Evolutionary conservation across 2,888 invertebrate species (phyloP).

Genomic region (Stramonita haemastoma): DNA sequence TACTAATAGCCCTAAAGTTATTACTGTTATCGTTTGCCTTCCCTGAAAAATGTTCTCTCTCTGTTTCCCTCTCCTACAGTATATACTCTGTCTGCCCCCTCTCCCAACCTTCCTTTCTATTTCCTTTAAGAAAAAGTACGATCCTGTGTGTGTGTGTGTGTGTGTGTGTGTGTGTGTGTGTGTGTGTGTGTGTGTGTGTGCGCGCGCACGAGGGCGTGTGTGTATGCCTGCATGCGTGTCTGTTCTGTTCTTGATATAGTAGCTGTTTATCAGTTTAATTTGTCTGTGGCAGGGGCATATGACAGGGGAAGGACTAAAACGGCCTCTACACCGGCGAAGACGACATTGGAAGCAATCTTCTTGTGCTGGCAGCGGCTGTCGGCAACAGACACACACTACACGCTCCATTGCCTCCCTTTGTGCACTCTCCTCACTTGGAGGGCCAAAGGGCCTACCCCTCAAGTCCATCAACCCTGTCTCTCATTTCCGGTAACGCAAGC

Average conservation of each 20-base stretch:
- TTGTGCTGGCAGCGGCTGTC: neutral
- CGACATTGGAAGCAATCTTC: neutral
- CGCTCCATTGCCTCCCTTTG: conserved; percentile 22
- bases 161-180: neutral
- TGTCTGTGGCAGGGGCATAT: neutral
- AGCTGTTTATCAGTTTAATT: too few relatives aligned
- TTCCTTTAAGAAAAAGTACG: too few relatives aligned
- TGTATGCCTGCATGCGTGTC: neutral
- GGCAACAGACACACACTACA: conserved; percentile 10
- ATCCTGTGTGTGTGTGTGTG: too few relatives aligned
- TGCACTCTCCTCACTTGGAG: neutral
- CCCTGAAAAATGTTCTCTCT: neutral
- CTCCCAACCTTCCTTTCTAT: neutral
- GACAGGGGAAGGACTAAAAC: neutral
- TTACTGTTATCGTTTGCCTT: too few relatives aligned
- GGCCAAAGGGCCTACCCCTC: neutral
- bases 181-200: neutral
- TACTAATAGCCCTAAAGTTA: too few relatives aligned
- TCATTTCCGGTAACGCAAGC: neutral
- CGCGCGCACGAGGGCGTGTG: neutral
- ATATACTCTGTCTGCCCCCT: neutral
- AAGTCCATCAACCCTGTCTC: neutral
- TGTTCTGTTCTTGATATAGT: too few relatives aligned
- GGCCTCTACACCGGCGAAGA: neutral
- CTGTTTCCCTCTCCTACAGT: neutral